Evolutionary conservation across 2,797 vertebrate genomes (phyloP).

Genomic region (Heterohyrax brucei): DNA sequence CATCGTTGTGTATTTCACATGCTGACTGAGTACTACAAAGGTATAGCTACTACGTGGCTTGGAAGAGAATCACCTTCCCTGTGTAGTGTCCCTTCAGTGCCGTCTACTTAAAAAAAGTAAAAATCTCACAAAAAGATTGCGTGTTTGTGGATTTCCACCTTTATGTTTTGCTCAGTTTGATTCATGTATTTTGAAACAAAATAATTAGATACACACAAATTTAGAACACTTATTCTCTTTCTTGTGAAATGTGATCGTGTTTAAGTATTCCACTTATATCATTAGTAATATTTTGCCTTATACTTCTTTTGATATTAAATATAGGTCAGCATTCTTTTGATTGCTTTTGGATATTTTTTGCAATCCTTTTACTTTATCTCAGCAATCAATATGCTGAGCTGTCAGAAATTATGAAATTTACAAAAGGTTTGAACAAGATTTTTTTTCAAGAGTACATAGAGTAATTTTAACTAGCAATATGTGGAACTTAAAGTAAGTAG

Average conservation of each 20-base stretch:
- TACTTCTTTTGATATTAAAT: no score
- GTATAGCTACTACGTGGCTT: background rate
- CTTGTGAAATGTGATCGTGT: background rate
- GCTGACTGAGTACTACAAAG: background rate
- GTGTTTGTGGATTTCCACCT: background rate
- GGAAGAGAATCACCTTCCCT: background rate
- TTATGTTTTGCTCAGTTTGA: background rate
- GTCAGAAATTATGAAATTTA: no score
- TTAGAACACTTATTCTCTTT: background rate
- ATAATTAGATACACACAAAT: background rate
- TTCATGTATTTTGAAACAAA: background rate
- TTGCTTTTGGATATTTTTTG: no score
- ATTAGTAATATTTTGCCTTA: background rate
- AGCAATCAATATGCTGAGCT: no score
- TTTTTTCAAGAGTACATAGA: no score
- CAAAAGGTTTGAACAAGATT: no score
- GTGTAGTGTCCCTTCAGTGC: background rate
- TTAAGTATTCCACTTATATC: background rate
- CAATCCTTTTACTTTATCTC: no score
- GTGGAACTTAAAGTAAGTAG: background rate
- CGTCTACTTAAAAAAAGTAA: background rate
- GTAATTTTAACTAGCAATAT: background rate
- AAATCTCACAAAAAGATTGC: background rate
- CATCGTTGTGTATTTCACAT: background rate
- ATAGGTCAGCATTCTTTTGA: no score